phyloP scores from a whole-genome alignment of 2,888 invertebrate species.

The Andrena minutula region DNA sequence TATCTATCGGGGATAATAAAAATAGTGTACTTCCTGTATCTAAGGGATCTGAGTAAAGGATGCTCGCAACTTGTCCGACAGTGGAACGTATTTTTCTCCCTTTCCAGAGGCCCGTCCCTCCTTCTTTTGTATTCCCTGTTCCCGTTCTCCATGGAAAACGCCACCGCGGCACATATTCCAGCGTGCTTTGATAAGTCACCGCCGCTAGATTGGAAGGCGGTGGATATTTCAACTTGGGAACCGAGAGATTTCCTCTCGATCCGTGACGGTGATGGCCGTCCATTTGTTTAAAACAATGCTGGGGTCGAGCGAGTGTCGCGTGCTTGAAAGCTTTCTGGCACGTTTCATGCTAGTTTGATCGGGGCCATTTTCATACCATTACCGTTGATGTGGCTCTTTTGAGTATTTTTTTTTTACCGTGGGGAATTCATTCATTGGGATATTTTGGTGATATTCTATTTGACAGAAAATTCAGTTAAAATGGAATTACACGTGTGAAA shows the following conservation, averaged over 20 bases:
- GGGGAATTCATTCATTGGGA: not conserved
- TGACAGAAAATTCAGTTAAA: no score
- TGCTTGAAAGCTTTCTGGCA: slow-evolving; percentile 16
- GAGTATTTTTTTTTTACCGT: not conserved
- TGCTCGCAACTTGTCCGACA: slow-evolving; percentile 54
- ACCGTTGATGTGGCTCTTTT: no score
- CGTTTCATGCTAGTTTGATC: not conserved
- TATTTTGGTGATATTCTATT: no score
- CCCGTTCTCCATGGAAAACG: slow-evolving; percentile 36
- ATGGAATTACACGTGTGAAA: no score
- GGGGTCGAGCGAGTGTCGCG: not conserved
- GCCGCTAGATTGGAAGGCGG: slow-evolving; percentile 51
- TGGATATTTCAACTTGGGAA: slow-evolving; percentile 57
- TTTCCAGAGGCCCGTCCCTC: not conserved
- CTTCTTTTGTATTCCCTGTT: slow-evolving; percentile 36
- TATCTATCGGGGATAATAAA: slow-evolving; percentile 55
- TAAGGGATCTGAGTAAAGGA: slow-evolving; percentile 51
- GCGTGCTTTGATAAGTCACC: slow-evolving; percentile 64
- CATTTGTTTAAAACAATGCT: slow-evolving; percentile 37
- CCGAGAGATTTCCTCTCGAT: slow-evolving; percentile 25
- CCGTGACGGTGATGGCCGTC: slow-evolving; percentile 19
- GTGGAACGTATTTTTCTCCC: slow-evolving; percentile 38
- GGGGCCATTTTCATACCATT: not conserved
- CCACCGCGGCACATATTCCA: slow-evolving; percentile 56
- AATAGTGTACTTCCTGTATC: slow-evolving; percentile 56